Evolutionary conservation across 2,888 invertebrate genomes (phyloP).

Genomic region (Cotesia congregata): DNA sequence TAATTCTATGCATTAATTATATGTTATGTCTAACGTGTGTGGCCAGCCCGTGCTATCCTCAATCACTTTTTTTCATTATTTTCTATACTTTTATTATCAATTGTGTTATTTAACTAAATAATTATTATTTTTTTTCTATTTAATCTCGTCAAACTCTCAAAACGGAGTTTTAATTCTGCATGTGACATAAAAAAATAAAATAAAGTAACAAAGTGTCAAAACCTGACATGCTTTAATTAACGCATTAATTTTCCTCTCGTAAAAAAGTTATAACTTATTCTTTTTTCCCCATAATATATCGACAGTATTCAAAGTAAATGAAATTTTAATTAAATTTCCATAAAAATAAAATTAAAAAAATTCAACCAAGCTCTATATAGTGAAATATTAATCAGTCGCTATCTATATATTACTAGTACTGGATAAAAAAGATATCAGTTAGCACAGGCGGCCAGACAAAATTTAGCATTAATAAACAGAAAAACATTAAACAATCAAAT

Average conservation of each 20-base stretch:
- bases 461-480: constrained; percentile 14
- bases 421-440: constrained; percentile 52
- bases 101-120: background rate
- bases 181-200: background rate
- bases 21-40: constrained; percentile 67
- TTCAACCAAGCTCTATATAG: background rate
- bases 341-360: constrained; percentile 1
- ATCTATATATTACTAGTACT: no score
- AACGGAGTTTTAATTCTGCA: background rate
- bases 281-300: background rate
- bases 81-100: background rate
- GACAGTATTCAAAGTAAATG: background rate
- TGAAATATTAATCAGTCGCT: constrained; percentile 7
- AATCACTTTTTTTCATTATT: constrained; percentile 46
- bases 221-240: background rate
- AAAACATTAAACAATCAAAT: background rate
- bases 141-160: no score
- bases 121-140: background rate
- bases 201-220: background rate
- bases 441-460: constrained; percentile 69
- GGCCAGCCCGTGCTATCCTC: constrained; percentile 69
- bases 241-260: background rate
- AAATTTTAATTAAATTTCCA: background rate
- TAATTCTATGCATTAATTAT: constrained; percentile 65
- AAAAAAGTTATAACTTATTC: background rate